Evolutionary conservation across 1,140 invertebrate species (phyloP), one percentile per base, ranked within the genome.

Genomic region (Cotesia vestalis): DNA sequence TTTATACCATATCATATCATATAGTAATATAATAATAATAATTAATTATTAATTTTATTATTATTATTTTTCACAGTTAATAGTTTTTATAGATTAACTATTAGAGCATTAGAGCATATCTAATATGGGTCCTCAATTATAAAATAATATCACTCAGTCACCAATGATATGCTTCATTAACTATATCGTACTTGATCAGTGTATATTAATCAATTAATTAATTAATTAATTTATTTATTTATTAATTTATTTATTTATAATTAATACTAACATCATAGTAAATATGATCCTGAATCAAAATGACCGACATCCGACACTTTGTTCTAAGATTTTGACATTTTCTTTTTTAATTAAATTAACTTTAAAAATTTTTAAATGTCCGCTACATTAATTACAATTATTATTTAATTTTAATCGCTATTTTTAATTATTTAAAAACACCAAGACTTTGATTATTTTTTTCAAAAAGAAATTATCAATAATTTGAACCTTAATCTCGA

Each of bases 81-180:
- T 77, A 46, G 74, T 67, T 71, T 75, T 62, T 68, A 64, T 35
- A 61, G 66, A 52, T 72, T 17, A 73, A 73, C 14, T 60, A 59
- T 66, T 55, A 67, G 35, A 68, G 20, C 51, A 73, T 71, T 59
- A 59, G 66, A 59, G 73, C 57, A 36, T 78, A 77, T 60, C 71
- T 77, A 79, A 78, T 79, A 75, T 72, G 75, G 75, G 64, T 78
- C 77, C 74, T 72, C 75, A 77, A 75, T 72, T 73, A 75, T 78
- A 78, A 77, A 71, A 76, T 78, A 81, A 78, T 83, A 82, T 84
- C 77, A 80, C 76, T 80, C 78, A 80, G 78, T 84, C 82, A 84
- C 76, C 80, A 80, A 79, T 83, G 80, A 84, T 84, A 85, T 84
- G 83, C 82, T 83, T 79, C 73, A 77, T 83, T 76, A 83, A 79